Evolutionary conservation across 1,140 invertebrate species (phyloP), one percentile per base, ranked within the genome.

Genomic region (Dendrolimus kikuchii): DNA sequence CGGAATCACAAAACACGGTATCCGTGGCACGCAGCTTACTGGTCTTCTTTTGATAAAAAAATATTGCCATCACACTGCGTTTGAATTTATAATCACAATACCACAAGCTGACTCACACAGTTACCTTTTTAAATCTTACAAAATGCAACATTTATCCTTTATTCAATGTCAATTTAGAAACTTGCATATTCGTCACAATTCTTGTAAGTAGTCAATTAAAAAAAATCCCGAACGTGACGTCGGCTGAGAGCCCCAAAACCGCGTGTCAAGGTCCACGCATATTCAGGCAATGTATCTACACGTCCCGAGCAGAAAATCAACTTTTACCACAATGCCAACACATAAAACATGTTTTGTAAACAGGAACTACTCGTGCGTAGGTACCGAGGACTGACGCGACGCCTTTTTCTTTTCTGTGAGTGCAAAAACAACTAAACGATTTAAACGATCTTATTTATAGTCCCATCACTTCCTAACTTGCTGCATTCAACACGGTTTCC

Each of bases 301-400:
- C 68, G 79, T 80, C 74, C 66, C 55, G 57, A 75, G 74, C 62
- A 73, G 74, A 77, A 81, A 85, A 78, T 76, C 79, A 85, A 82
- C 79, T 82, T 85, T 85, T 82, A 85, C 76, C 68, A 75, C 77
- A 77, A 77, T 78, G 68, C 64, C 58, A 57, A 42, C 47, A 62
- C 66, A 72, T 77, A 77, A 74, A 81, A 82, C 81, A 77, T 71
- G 81, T 82, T 81, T 81, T 62, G 67, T 70, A 77, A 81, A 84
- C 79, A 79, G 76, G 78, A 81, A 82, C 71, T 68, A 56, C 60
- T 71, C 69, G 64, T 70, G 64, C 68, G 63, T 68, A 49, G 52
- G 51, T 55, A 66, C 45, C 36, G 44, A 7, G 47, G 51, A 59
- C 7, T 7, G 44, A 9, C 53, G 53, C 49, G 50, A 37, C 49